Evolutionary conservation across 1,140 invertebrate species (phyloP).

Genomic region (Euura saliciscinereae): DNA sequence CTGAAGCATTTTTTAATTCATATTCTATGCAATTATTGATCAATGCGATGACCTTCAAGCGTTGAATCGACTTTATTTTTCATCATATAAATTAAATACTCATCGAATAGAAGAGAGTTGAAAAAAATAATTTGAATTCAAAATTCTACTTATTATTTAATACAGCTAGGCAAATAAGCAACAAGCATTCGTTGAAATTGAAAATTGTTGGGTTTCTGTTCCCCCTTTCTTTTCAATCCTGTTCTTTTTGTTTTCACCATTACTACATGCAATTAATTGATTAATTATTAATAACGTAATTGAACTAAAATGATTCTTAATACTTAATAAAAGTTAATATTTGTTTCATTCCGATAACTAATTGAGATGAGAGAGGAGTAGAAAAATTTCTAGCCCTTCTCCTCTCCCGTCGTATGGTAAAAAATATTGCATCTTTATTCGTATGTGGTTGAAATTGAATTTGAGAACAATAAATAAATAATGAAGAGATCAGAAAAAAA

Average conservation of each 20-base stretch:
- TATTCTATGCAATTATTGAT: too few relatives aligned
- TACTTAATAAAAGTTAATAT: slow-evolving; percentile 11
- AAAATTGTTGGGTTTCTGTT: neutral
- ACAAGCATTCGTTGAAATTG: neutral
- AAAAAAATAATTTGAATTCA: too few relatives aligned
- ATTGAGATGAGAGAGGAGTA: slow-evolving; percentile 40
- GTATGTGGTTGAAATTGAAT: neutral
- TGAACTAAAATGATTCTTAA: neutral
- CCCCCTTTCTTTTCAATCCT: too few relatives aligned
- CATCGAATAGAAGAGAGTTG: too few relatives aligned
- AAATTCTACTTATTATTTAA: too few relatives aligned
- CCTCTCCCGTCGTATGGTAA: slow-evolving; percentile 59
- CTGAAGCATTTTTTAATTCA: too few relatives aligned
- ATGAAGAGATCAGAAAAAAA: slow-evolving; percentile 18
- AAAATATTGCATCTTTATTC: slow-evolving; percentile 55
- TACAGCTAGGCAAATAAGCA: neutral
- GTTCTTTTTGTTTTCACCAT: neutral
- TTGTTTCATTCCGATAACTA: slow-evolving; percentile 24
- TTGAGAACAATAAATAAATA: neutral
- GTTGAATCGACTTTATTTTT: too few relatives aligned
- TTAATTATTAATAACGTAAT: neutral
- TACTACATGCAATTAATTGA: neutral
- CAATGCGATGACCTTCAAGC: too few relatives aligned
- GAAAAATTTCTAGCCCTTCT: too few relatives aligned
- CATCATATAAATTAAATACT: too few relatives aligned